Conservation (phyloP, 2,113 vertebrate species). For the Maccullochella peelii region DNA sequence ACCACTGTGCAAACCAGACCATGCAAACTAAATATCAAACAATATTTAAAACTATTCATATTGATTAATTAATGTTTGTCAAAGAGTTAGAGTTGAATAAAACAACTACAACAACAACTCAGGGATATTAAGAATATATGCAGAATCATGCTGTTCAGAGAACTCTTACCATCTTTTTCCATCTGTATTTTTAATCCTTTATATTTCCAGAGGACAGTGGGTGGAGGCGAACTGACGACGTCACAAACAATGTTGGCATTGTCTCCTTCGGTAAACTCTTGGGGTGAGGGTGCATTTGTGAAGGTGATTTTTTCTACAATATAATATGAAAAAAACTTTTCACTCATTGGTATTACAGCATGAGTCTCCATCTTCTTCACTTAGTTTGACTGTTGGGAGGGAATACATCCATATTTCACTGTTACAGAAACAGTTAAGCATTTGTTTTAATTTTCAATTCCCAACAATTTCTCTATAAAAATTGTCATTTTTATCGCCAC, state of each 20-base stretch:
- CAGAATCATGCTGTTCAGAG: slow-evolving; percentile 2
- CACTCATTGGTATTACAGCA: neutral
- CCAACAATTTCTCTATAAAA: neutral
- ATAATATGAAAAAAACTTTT: slow-evolving; percentile 24
- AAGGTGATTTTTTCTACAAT: slow-evolving; percentile 95
- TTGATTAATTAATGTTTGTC: slow-evolving; percentile 13
- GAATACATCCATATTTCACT: neutral
- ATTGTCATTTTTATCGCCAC: slow-evolving; percentile 8
- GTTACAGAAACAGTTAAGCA: neutral
- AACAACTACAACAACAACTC: neutral
- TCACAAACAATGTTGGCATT: slow-evolving; percentile 93
- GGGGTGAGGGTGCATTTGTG: slow-evolving; percentile 93
- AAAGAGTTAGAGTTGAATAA: neutral
- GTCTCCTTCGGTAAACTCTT: slow-evolving; percentile 96
- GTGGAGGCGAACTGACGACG: slow-evolving; percentile 92
- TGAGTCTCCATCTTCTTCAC: neutral
- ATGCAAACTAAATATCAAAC: slow-evolving; percentile 7
- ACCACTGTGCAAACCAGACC: neutral
- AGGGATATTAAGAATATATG: neutral
- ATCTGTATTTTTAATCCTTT: slow-evolving; percentile 91
- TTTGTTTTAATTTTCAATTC: neutral
- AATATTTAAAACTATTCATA: neutral
- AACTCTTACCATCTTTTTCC: slow-evolving; percentile 93
- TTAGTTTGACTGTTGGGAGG: neutral
- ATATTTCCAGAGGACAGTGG: slow-evolving; percentile 95